Evolutionary conservation across 1,140 invertebrate genomes (phyloP).

Genomic region (Bombus breviceps): DNA sequence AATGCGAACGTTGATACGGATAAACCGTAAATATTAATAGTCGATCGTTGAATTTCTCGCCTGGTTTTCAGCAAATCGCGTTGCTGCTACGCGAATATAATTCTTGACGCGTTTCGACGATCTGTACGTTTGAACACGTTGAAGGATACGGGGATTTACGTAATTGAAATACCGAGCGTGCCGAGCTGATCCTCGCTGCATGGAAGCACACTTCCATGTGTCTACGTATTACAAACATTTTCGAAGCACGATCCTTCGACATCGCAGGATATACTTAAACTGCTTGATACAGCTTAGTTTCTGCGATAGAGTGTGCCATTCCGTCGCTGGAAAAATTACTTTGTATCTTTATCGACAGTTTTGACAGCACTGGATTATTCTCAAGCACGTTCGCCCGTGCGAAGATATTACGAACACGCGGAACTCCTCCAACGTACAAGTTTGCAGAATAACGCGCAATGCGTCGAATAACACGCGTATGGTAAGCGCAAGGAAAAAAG

Average conservation of each 20-base stretch:
- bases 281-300: neutral
- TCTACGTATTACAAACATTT: neutral
- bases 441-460: no score
- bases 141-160: neutral
- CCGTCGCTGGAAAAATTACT: no score
- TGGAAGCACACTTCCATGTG: no score
- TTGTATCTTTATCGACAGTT: no score
- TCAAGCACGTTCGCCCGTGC: no score
- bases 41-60: neutral
- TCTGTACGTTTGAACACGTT: neutral
- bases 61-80: neutral
- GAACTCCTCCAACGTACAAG: no score
- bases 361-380: no score
- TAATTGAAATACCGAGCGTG: neutral
- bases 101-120: neutral
- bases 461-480: no score
- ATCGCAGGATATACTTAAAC: neutral
- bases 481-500: no score
- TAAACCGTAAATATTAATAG: neutral
- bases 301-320: rapidly evolving
- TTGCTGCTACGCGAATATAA: neutral
- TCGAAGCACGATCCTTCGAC: neutral
- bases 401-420: rapidly evolving
- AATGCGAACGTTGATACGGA: neutral
- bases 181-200: neutral